Evolutionary conservation across 2,888 invertebrate genomes (phyloP).

Genomic region (Yponomeuta plumbellus): DNA sequence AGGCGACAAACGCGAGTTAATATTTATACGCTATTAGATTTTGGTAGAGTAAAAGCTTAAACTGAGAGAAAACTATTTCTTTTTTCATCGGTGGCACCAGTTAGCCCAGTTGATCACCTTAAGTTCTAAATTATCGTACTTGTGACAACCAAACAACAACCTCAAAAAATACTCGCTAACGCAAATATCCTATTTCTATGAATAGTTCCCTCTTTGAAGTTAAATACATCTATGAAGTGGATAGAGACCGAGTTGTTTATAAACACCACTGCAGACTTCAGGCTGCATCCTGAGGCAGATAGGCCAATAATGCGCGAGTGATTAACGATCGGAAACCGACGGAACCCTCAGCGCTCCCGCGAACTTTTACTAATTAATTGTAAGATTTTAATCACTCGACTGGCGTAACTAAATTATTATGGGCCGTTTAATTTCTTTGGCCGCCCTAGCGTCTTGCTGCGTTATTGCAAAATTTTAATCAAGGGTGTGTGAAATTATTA

Average conservation of each 20-base stretch:
- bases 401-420: constrained; percentile 70
- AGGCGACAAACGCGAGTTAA: too few species aligned
- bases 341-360: constrained; percentile 30
- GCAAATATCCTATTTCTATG: too few species aligned
- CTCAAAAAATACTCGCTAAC: too few species aligned
- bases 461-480: constrained; percentile 74
- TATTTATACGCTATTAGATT: too few species aligned
- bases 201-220: too few species aligned
- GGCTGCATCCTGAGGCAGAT: neutral
- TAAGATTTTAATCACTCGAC: constrained; percentile 70
- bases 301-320: constrained; percentile 12
- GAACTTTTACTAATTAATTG: constrained; percentile 72
- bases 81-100: too few species aligned
- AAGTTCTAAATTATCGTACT: too few species aligned
- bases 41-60: too few species aligned
- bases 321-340: constrained; percentile 15
- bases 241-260: neutral
- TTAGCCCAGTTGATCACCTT: too few species aligned
- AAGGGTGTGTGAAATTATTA: constrained; percentile 69
- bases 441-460: constrained; percentile 60
- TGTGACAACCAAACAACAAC: too few species aligned
- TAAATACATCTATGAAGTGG: too few species aligned
- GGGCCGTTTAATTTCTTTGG: constrained; percentile 71
- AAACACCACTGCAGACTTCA: neutral
- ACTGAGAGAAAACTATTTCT: too few species aligned